Evolutionary conservation across 2,888 invertebrate genomes (phyloP), one percentile per base, ranked within the genome.

Genomic region (Chrysina gloriosa): DNA sequence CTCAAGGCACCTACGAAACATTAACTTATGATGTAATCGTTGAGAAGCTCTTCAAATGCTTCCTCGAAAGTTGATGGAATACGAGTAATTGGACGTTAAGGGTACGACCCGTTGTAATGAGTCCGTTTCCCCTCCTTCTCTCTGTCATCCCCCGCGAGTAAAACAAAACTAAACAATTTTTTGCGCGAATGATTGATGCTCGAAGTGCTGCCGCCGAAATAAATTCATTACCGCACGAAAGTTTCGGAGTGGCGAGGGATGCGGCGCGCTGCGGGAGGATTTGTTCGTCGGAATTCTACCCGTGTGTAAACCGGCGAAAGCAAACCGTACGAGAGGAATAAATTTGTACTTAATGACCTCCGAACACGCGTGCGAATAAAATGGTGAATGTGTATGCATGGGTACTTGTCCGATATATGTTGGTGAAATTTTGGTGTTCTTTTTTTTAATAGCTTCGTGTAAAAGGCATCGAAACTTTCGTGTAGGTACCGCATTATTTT

Each of bases 141-240:
- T n/a, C n/a, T n/a, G n/a, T n/a, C n/a, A 4, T 39, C 2, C 39
- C 4, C 11, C 39, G 1, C 11, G 9, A 4, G 31, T 3, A 1
- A n/a, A 31, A 31, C 31, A 31, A n/a, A 31, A 31, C 31, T 11
- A 39, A 39, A 39, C n/a, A n/a, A 11, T 45, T 45, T 45, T 45
- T 45, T 45, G 19, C 45, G 9, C 34, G 52, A 34, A 52, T 52
- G 52, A 52, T 52, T 52, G 52, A 52, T 52, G 52, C 31, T 19
- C 31, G 31, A 16, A 52, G 29, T 52, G 31, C 52, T 14, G 29
- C 52, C 52, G 29, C 16, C 25, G 19, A 52, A 52, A 52, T 52
- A 52, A 52, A 52, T 52, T 52, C 52, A 52, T 52, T 52, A 52
- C 9, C 29, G 52, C 9, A 14, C n/a, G 31, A 52, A 52, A 52